These are phyloP conservation scores for Accipiter virgatus DNA, from an alignment of 2,113 vertebrate species.

Conservation along the genomic window DNA sequence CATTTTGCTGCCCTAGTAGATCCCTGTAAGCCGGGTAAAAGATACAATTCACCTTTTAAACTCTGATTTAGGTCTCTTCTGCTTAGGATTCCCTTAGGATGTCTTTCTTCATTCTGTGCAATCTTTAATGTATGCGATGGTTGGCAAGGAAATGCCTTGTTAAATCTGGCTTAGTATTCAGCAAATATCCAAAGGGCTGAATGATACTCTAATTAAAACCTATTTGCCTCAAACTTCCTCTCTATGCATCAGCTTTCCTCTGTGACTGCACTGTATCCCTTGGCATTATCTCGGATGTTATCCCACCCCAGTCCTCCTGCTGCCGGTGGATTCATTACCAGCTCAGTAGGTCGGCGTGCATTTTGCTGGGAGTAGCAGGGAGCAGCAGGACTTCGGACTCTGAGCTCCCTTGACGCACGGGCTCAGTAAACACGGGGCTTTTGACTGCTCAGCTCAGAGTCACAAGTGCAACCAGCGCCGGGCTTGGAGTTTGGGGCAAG, in stretches of 20 bases:
- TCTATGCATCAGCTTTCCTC: neutral
- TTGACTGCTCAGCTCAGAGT: neutral
- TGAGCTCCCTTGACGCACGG: neutral
- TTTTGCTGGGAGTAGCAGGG: neutral
- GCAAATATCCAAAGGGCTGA: slow-evolving; percentile 38
- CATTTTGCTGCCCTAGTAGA: neutral
- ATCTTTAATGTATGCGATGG: neutral
- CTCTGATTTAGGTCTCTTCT: neutral
- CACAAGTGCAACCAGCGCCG: neutral
- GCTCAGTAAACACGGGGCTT: neutral
- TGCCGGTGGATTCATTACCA: neutral
- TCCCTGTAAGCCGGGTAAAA: neutral
- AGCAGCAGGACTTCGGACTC: neutral
- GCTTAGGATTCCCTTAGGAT: neutral
- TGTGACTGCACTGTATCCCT: neutral
- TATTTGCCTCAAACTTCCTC: slow-evolving; percentile 10
- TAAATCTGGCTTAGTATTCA: neutral
- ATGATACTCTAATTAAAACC: slow-evolving; percentile 37
- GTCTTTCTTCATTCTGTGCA: neutral
- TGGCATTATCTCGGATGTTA: neutral
- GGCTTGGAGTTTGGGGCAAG: neutral
- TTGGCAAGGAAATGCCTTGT: slow-evolving; percentile 26
- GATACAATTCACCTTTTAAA: neutral
- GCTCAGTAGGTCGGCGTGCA: neutral
- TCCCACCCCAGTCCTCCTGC: neutral